These are phyloP conservation scores for Oncopeltus fasciatus DNA, from an alignment of 1,140 invertebrate genomes.

Conservation along the genomic window DNA sequence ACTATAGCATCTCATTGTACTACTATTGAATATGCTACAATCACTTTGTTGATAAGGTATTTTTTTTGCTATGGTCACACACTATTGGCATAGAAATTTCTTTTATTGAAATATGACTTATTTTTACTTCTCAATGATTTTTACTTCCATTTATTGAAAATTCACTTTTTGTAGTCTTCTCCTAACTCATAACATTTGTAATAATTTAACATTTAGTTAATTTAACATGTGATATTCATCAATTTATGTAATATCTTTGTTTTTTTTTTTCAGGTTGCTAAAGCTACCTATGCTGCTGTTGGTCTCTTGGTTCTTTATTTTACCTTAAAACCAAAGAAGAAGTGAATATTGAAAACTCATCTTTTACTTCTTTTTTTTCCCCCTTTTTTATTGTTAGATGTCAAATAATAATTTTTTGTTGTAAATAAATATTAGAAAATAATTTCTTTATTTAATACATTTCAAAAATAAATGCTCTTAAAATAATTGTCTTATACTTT, in stretches of 20 bases:
- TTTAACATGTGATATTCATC: background rate
- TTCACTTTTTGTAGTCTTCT: background rate
- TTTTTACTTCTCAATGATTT: background rate
- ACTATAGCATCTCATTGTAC: too few species aligned
- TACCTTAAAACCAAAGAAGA: slow-evolving; percentile 43
- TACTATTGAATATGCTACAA: too few species aligned
- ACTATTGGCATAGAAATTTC: background rate
- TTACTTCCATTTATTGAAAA: background rate
- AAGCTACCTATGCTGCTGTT: slow-evolving; percentile 43
- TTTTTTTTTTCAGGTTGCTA: slow-evolving; percentile 36
- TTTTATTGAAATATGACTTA: background rate
- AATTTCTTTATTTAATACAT: too few species aligned
- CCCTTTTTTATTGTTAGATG: background rate
- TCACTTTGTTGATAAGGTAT: too few species aligned
- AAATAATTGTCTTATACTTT: too few species aligned
- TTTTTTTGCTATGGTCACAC: background rate
- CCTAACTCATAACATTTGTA: background rate
- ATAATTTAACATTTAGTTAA: background rate
- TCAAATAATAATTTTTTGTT: background rate
- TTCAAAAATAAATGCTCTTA: too few species aligned
- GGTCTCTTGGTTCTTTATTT: slow-evolving; percentile 41
- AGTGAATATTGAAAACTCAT: slow-evolving; percentile 27
- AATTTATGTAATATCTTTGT: background rate
- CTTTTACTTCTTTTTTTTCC: background rate
- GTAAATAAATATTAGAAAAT: background rate